Evolutionary conservation across 2,888 invertebrate species (phyloP), one percentile per base, ranked within the genome.

Genomic region (Neoaliturus tenellus): DNA sequence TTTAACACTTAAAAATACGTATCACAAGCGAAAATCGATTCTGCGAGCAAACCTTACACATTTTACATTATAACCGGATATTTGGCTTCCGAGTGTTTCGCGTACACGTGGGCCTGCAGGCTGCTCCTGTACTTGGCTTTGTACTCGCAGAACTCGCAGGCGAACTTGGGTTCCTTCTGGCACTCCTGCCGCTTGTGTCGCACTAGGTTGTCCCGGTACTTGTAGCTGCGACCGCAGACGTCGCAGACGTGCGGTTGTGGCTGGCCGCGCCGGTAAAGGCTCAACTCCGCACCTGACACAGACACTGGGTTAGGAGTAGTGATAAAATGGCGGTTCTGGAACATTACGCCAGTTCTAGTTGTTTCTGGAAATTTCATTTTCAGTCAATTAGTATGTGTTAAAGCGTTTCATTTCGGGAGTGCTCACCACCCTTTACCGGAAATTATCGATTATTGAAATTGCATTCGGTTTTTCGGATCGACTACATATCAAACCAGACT

Each of bases 141-240:
- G 73, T 86, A 85, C 6, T 82, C 89, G 95, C 95, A 84, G 95
- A 81, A 80, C 12, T 35, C 39, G 39, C 85, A 85, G 33, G 55
- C 35, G 28, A 83, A 85, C 25, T 83, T 69, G 31, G 83, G 83
- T 86, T 85, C 81, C 51, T 69, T 84, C 31, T 86, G 83, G 83
- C 89, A 89, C 78, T 88, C 88, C 85, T 91, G 91, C 67, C 91
- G 91, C 87, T 91, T 90, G 86, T 93, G 93, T 5, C 93, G 75
- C 39, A 41, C 12, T 28, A 75, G 44, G 80, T 69, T 93, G 33
- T 93, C 92, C 88, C 93, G 93, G 67, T 93, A 91, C 88, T 92
- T 91, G 89, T 94, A 94, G n/a, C 67, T 58, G n/a, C 85, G 85
- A 14, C 85, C 84, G 73, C 87, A 88, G 23, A 82, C 69, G 23